Evolutionary conservation across 2,888 invertebrate genomes (phyloP).

Genomic region (Xestia c-nigrum): DNA sequence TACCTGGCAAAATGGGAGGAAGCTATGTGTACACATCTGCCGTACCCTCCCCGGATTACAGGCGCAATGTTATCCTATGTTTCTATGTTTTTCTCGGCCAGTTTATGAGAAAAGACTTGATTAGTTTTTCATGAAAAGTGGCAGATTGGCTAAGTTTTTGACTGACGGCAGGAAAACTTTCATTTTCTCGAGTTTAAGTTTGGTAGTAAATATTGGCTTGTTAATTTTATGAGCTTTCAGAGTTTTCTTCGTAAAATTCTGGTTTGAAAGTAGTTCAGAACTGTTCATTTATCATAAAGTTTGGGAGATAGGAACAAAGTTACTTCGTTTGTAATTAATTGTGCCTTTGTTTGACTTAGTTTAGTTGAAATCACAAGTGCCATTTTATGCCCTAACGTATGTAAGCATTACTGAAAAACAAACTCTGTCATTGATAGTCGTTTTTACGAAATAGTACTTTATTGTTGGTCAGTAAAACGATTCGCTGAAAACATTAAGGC

Average conservation of each 20-base stretch:
- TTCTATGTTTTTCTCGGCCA: neutral
- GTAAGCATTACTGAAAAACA: neutral
- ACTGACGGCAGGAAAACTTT: slow-evolving; percentile 24
- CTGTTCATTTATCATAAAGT: slow-evolving; percentile 34
- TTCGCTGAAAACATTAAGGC: neutral
- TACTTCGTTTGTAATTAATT: slow-evolving; percentile 17
- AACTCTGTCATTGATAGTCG: neutral
- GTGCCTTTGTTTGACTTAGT: neutral
- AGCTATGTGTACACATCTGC: neutral
- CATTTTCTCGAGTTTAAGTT: slow-evolving; percentile 2
- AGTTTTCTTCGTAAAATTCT: slow-evolving; percentile 21
- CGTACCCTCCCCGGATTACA: neutral
- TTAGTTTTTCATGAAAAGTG: slow-evolving; percentile 36
- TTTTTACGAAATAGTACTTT: neutral
- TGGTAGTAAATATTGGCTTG: slow-evolving; percentile 38
- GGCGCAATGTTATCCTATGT: neutral
- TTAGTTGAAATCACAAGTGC: neutral
- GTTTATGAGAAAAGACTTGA: slow-evolving; percentile 27
- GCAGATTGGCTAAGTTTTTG: slow-evolving; percentile 40
- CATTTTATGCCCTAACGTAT: neutral
- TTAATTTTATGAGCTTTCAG: slow-evolving; percentile 30
- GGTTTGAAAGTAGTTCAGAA: slow-evolving; percentile 5
- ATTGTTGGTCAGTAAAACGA: neutral
- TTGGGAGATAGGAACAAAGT: slow-evolving; percentile 15
- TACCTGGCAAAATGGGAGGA: neutral